Percentiles rank a stretch among this genome's conserved stretches.
Conservation (phyloP, 2,888 invertebrate species). For the Thera obeliscata region DNA sequence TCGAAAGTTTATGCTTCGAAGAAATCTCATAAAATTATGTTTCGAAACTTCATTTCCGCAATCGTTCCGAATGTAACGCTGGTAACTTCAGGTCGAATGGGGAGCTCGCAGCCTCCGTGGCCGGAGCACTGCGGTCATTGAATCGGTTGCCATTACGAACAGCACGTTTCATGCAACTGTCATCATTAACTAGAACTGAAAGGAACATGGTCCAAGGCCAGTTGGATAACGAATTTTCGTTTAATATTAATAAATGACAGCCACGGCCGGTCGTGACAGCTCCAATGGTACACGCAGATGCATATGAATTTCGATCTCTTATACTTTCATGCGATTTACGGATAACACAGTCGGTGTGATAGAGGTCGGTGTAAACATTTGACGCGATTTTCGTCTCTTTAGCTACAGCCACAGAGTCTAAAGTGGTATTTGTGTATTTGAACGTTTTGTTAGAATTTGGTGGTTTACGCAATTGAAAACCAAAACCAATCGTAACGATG, state of each 20-base stretch:
- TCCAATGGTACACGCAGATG: constrained; percentile 70
- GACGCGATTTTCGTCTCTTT: constrained; percentile 24
- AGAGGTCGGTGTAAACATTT: constrained; percentile 10
- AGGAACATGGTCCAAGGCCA: constrained; percentile 80
- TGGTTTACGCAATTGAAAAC: constrained; percentile 52
- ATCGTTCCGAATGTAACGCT: constrained; percentile 37
- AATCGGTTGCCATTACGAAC: constrained; percentile 67
- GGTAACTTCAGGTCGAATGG: constrained; percentile 34
- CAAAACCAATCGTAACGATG: constrained; percentile 62
- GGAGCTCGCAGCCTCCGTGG: constrained; percentile 61
- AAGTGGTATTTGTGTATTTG: constrained; percentile 16
- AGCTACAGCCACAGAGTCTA: constrained; percentile 15
- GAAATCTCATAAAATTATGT: constrained; percentile 53
- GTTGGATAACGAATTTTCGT: constrained; percentile 83
- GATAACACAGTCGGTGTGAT: constrained; percentile 39
- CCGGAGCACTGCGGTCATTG: constrained; percentile 61
- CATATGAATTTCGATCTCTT: constrained; percentile 59
- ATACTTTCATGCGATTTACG: constrained; percentile 68
- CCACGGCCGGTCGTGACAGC: constrained; percentile 76
- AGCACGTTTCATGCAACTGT: constrained; percentile 78
- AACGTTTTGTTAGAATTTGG: constrained; percentile 27
- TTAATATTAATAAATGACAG: constrained; percentile 80
- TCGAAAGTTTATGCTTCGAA: constrained; percentile 67
- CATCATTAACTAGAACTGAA: constrained; percentile 82
- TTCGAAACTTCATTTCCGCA: constrained; percentile 46